These are phyloP conservation scores for Telmatherina bonti DNA, from an alignment of 2,797 vertebrate genomes.

Conservation along the genomic window DNA sequence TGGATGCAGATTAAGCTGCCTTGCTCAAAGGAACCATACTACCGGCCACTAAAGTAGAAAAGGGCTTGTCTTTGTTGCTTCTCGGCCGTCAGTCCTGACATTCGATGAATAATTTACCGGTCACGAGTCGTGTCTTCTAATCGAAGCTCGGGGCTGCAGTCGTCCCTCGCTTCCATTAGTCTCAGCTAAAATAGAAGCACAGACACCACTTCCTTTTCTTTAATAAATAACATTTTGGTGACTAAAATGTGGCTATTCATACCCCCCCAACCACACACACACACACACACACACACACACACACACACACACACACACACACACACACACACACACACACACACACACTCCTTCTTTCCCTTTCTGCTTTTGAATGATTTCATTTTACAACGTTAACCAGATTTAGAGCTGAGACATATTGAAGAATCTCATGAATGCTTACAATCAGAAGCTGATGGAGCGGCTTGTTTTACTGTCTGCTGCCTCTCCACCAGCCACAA, in stretches of 20 bases:
- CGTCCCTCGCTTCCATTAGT: not conserved
- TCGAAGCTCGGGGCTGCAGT: slow-evolving; percentile 19
- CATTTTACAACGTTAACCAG: not conserved
- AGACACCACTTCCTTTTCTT: not conserved
- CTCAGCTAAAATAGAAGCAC: not conserved
- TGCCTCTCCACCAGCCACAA: not conserved
- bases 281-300: no score
- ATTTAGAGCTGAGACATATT: slow-evolving; percentile 28
- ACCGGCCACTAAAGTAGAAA: not conserved
- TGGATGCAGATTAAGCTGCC: not conserved
- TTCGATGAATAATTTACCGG: not conserved
- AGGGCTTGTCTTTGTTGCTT: not conserved
- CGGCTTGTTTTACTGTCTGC: not conserved
- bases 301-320: no score
- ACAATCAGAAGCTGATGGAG: not conserved
- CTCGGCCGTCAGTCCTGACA: not conserved
- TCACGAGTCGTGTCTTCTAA: slow-evolving; percentile 34
- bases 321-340: no score
- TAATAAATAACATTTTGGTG: not conserved
- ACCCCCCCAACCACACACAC: no score
- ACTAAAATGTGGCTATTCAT: slow-evolving; percentile 50
- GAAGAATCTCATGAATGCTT: slow-evolving; percentile 25
- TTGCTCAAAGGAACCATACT: not conserved
- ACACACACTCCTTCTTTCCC: no score
- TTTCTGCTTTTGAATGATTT: no score